Evolutionary conservation across 2,113 vertebrate genomes (phyloP).

Genomic region (Grallaria varia): DNA sequence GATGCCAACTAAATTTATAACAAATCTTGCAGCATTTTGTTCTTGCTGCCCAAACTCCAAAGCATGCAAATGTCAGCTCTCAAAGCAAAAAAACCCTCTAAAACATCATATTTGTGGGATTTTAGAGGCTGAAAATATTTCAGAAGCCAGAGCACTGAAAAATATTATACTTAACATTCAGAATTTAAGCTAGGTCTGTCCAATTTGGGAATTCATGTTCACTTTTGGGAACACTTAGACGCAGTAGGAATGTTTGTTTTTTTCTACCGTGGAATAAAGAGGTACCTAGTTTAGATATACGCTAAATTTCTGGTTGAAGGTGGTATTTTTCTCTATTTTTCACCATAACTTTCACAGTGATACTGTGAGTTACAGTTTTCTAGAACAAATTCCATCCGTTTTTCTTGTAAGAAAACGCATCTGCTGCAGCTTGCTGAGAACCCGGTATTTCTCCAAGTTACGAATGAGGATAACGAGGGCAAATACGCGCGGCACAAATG

Average conservation of each 20-base stretch:
- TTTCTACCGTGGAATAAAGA: background rate
- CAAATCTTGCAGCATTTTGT: rapidly evolving
- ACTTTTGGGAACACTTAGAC: background rate
- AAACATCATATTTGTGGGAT: rapidly evolving
- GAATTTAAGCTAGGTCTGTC: background rate
- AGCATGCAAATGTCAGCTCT: background rate
- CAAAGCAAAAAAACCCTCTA: background rate
- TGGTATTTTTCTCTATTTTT: background rate
- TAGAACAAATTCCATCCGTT: background rate
- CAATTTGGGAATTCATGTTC: background rate
- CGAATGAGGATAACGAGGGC: background rate
- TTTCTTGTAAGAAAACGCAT: background rate
- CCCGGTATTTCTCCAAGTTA: background rate
- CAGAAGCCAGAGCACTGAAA: background rate
- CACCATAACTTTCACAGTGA: background rate
- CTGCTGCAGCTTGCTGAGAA: background rate
- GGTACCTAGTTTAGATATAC: background rate
- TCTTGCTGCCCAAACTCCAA: background rate
- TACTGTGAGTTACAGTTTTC: background rate
- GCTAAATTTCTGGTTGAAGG: background rate
- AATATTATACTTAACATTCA: background rate
- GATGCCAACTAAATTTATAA: background rate
- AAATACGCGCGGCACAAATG: rapidly evolving
- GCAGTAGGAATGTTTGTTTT: rapidly evolving
- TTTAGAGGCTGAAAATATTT: background rate